phyloP scores from a whole-genome alignment of 1,140 invertebrate genomes.

The Pseudoatta argentina region DNA sequence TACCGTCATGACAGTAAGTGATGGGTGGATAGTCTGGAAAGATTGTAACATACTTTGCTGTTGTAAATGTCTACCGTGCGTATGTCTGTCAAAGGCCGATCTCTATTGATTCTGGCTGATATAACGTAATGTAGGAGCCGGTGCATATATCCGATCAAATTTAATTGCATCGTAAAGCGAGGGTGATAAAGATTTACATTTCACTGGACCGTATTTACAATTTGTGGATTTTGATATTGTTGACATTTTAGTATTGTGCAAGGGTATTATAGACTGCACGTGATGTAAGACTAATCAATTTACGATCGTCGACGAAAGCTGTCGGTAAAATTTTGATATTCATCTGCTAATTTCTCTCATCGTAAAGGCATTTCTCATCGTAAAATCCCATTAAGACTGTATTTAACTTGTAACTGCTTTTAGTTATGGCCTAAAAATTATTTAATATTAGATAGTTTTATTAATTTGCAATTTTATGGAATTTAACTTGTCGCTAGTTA shows the following conservation, averaged over 20 bases:
- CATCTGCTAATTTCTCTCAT: slow-evolving; percentile 17
- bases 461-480: not conserved
- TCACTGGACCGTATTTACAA: not conserved
- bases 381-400: not conserved
- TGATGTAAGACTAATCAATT: slow-evolving; percentile 58
- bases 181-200: not conserved
- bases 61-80: not conserved
- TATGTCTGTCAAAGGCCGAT: not conserved
- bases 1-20: not conserved
- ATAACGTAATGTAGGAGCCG: not conserved
- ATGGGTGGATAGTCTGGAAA: not conserved
- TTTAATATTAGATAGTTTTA: not conserved
- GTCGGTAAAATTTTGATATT: slow-evolving; percentile 22
- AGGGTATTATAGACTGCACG: slow-evolving; percentile 2
- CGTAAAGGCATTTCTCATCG: not conserved
- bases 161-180: slow-evolving; percentile 34
- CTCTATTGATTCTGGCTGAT: not conserved
- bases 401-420: not conserved
- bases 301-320: slow-evolving; percentile 28
- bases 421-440: not conserved
- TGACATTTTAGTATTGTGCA: slow-evolving; percentile 42
- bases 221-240: slow-evolving; percentile 31
- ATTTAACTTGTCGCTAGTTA: too few relatives aligned
- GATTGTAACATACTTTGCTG: not conserved
- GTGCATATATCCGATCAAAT: not conserved